A percentile compares a stretch with the other conserved stretches of the same genome.
Evolutionary conservation across 2,113 vertebrate species (phyloP).

Genomic region (Mandrillus leucophaeus): DNA sequence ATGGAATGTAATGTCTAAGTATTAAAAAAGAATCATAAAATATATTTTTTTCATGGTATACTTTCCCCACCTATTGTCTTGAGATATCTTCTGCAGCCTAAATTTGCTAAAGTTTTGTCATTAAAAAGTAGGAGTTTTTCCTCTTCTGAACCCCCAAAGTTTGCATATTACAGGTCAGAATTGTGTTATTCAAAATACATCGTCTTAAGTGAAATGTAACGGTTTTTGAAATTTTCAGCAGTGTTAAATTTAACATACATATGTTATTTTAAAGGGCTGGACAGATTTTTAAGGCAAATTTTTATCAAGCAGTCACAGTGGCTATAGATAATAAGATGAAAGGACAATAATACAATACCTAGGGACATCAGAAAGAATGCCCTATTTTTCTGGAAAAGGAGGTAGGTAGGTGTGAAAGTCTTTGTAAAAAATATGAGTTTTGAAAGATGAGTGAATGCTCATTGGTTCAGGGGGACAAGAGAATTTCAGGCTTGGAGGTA

Average conservation of each 20-base stretch:
- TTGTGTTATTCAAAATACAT: slow-evolving; percentile 23
- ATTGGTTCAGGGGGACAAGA: neutral
- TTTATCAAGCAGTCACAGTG: neutral
- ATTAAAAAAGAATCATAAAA: slow-evolving; percentile 60
- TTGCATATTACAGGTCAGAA: slow-evolving; percentile 40
- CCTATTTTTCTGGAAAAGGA: neutral
- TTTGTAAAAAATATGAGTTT: neutral
- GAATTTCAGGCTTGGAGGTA: neutral
- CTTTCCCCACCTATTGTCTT: slow-evolving; percentile 50
- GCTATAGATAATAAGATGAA: neutral
- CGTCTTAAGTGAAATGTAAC: neutral
- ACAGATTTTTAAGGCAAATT: slow-evolving; percentile 18
- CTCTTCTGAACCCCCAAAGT: neutral
- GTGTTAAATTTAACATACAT: slow-evolving; percentile 35
- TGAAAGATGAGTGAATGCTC: neutral
- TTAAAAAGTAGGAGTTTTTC: neutral
- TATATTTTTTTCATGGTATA: slow-evolving; percentile 57
- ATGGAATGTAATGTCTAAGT: slow-evolving; percentile 41
- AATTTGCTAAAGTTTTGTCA: slow-evolving; percentile 3
- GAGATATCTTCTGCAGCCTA: slow-evolving; percentile 31
- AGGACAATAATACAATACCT: neutral
- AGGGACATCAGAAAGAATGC: neutral
- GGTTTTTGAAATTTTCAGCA: neutral
- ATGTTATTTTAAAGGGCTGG: slow-evolving; percentile 34
- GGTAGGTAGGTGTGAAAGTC: neutral